Evolutionary conservation across 2,888 invertebrate species (phyloP).

Genomic region (Parnassius apollo): DNA sequence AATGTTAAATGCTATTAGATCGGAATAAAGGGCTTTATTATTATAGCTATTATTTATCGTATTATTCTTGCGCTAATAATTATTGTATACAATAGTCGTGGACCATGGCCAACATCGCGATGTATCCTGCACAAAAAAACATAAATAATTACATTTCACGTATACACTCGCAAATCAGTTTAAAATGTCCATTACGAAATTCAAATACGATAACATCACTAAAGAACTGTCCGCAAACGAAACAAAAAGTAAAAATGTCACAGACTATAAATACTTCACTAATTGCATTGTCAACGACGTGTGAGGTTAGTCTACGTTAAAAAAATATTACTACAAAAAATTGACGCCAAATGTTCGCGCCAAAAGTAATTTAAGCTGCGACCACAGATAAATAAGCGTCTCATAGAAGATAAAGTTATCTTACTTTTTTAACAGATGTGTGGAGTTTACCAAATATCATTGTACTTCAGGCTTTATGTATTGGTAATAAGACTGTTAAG

Average conservation of each 20-base stretch:
- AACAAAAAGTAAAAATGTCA: slow-evolving; percentile 6
- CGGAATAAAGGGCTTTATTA: no score
- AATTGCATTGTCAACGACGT: slow-evolving; percentile 54
- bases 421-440: slow-evolving; percentile 50
- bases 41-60: no score
- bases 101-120: not conserved
- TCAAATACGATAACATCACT: slow-evolving; percentile 2
- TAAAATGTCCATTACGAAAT: not conserved
- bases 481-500: slow-evolving; percentile 6
- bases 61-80: no score
- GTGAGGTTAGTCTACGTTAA: slow-evolving; percentile 49
- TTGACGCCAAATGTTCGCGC: slow-evolving; percentile 65
- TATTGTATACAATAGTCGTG: not conserved
- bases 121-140: not conserved
- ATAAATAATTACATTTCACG: not conserved
- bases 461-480: slow-evolving; percentile 5
- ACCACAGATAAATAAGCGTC: slow-evolving; percentile 53
- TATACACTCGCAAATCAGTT: not conserved
- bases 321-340: slow-evolving; percentile 43
- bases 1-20: no score
- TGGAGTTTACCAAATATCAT: slow-evolving; percentile 21
- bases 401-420: slow-evolving; percentile 48
- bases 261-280: slow-evolving; percentile 31
- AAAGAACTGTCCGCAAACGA: slow-evolving; percentile 1
- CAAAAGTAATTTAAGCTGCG: slow-evolving; percentile 52